Evolutionary conservation across 1,140 invertebrate genomes (phyloP), one percentile per base, ranked within the genome.

Genomic region (Pararge aegeria): DNA sequence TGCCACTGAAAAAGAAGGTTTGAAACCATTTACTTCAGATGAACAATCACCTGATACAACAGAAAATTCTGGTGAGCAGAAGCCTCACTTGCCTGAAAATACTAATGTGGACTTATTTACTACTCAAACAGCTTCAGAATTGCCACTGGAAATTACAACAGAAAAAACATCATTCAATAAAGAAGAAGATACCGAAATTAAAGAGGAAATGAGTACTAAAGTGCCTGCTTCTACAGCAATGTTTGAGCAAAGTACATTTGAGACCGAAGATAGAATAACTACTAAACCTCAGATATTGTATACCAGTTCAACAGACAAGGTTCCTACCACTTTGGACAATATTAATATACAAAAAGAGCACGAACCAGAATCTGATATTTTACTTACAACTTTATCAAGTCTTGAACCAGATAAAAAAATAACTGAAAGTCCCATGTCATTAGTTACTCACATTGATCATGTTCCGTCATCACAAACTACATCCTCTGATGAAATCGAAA

Each of bases 371-470:
- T n/a, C 18, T 34, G 29, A 34, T 29, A 16, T 19, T 19, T 37
- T 37, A 0, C 7, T 27, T 19, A 52, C 19, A 19, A 20, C 27
- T 1, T 52, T 29, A 5, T 34, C 27, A 34, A 50, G 48, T 29
- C n/a, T 15, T 15, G 0, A 50, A 18, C 13, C 48, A 29, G 27
- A 30, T 50, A 30, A 50, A 10, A 30, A 50, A 29, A 13, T 29
- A 2, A 52, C 50, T 19, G 50, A 52, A 15, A 7, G 34, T 9
- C 30, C 29, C 5, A 37, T 52, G 50, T 18, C 50, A 52, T 15
- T 19, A 0, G 30, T 34, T 34, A 20, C 50, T n/a, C n/a, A 37
- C 10, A 18, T 52, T 18, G 50, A 52, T n/a, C 13, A 19, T n/a
- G 50, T 10, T 16, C 13, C 9, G n/a, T 21, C 44, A n/a, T 5